Base-by-base conservation (phyloP, 2,797 vertebrate species). In the Cottoperca gobio region DNA sequence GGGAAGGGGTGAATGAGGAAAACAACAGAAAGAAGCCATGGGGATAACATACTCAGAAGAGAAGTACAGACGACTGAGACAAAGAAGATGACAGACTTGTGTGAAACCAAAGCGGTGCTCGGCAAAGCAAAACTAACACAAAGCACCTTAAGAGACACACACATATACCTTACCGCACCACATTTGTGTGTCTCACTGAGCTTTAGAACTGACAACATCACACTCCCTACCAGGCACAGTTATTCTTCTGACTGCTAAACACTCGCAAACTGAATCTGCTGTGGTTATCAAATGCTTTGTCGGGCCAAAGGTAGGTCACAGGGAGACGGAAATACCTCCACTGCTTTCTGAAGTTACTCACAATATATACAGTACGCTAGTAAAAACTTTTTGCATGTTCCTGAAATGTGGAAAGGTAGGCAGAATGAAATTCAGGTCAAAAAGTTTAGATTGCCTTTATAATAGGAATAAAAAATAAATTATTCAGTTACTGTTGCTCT, bases 81-180 rank as follows among this genome's bases (percentile, higher is more conserved):
- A 67, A 53, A 50, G 31, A 65, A 39, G 76, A 83, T 6, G 46
- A 73, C 28, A 28, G 28, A 28, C 37, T 63, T 50, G 37, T 74
- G 52, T 61, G 62, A 73, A 66, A 79, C 45, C 54, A 39, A 63
- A 82, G 59, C 21, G 1, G 16, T 60, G 74, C 67, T 74, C 62
- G 60, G 65, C 48, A 13, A 81, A 87, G 79, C 73, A 78, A 61
- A 83, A 73, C 78, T 62, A 85, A 81, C 74, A 64, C 61, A 62
- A 63, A 76, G 69, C 70, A 71, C 59, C 62, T 12, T 65, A 67
- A 83, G 53, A 73, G 59, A 75, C 46, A 21, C 58, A 45, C 64
- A 26, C 50, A 58, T 3, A 59, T 78, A 78, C 61, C 28, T 31
- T 53, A 49, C 65, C 5, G 6, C 52, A 66, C 54, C 50, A 50